Evolutionary conservation across 2,797 vertebrate species (phyloP).

Genomic region (Aselliscus stoliczkanus): DNA sequence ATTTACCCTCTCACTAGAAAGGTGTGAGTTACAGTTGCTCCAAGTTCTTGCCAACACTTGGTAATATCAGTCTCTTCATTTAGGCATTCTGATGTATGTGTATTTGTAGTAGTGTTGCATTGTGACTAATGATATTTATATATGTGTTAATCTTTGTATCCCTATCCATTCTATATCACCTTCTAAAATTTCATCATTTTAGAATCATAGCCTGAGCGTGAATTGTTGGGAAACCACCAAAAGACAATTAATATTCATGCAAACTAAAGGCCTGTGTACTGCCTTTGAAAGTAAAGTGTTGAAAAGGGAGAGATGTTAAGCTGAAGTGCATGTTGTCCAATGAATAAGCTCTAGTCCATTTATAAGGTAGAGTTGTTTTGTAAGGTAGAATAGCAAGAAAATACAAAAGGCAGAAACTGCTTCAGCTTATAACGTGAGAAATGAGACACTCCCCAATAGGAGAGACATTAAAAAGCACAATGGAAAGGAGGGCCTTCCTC

Average conservation of each 20-base stretch:
- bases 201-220: neutral
- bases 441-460: neutral
- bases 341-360: neutral
- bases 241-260: neutral
- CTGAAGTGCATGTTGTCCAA: neutral
- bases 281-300: neutral
- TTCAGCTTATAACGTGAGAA: neutral
- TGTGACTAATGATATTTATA: neutral
- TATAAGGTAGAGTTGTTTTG: neutral
- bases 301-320: neutral
- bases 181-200: neutral
- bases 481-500: neutral
- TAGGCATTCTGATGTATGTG: neutral
- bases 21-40: neutral
- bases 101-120: neutral
- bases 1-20: neutral
- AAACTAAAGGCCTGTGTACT: neutral
- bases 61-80: neutral
- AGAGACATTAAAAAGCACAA: neutral
- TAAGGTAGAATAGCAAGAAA: neutral
- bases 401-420: neutral
- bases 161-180: neutral
- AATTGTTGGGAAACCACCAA: neutral
- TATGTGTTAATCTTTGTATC: neutral
- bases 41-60: neutral